Evolutionary conservation across 2,797 vertebrate genomes (phyloP).

Genomic region (Graptemys geographica): DNA sequence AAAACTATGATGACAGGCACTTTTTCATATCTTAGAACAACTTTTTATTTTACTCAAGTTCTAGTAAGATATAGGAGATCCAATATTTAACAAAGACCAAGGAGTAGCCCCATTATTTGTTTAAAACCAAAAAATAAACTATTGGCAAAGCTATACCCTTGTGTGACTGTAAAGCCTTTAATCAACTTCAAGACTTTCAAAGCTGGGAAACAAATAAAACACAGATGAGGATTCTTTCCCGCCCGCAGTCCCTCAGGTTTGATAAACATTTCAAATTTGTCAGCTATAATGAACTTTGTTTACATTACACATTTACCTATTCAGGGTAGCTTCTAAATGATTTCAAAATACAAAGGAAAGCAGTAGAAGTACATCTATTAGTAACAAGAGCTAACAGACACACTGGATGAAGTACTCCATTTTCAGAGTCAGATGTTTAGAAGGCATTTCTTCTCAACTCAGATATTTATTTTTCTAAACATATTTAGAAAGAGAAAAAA

Average conservation of each 20-base stretch:
- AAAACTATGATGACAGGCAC: neutral
- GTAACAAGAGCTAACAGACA: neutral
- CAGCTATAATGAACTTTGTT: rapidly evolving
- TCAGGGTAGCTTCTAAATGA: neutral
- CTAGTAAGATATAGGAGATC: neutral
- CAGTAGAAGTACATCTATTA: neutral
- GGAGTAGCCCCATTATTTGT: neutral
- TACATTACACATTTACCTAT: neutral
- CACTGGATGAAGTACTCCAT: neutral
- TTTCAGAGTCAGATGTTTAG: neutral
- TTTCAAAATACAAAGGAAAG: neutral
- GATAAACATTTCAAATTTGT: neutral
- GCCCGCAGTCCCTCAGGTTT: neutral
- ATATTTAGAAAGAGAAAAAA: neutral
- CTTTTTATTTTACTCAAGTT: neutral
- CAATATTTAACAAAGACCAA: neutral
- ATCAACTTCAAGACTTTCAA: neutral
- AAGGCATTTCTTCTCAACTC: neutral
- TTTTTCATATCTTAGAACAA: neutral
- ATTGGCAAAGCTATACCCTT: no score
- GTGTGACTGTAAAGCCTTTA: neutral
- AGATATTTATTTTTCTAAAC: neutral
- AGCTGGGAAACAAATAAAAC: neutral
- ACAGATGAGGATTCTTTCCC: neutral
- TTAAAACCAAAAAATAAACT: neutral